phyloP scores from a whole-genome alignment of 2,888 invertebrate genomes.

The Mantis religiosa region DNA sequence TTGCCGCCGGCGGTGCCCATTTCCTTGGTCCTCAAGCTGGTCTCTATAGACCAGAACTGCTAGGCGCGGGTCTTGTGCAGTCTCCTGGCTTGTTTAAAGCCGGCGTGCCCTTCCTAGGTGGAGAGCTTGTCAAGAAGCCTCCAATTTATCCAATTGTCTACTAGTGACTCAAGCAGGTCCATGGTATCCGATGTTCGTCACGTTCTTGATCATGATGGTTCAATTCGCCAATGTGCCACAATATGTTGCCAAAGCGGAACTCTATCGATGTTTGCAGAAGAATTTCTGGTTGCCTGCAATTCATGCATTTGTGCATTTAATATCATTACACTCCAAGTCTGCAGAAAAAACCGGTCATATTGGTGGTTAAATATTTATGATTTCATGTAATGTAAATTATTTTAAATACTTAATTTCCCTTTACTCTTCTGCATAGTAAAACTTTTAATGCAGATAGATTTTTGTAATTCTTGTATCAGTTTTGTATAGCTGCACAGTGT shows the following conservation, averaged over 20 bases:
- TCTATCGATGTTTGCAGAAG: background rate
- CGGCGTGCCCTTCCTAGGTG: too few species aligned
- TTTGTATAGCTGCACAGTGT: background rate
- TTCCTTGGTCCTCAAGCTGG: background rate
- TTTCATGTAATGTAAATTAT: background rate
- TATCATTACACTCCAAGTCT: background rate
- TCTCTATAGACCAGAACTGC: background rate
- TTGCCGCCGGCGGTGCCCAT: background rate
- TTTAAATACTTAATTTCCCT: background rate
- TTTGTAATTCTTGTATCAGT: background rate
- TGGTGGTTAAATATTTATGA: background rate
- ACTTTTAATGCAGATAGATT: background rate
- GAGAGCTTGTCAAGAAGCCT: background rate
- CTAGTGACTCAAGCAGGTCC: background rate
- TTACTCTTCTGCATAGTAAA: background rate
- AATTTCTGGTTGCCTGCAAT: background rate
- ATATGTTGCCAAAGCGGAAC: background rate
- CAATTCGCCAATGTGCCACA: background rate
- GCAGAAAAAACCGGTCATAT: background rate
- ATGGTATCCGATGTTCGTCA: background rate
- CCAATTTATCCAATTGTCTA: background rate
- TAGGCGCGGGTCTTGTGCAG: background rate
- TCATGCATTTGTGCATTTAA: background rate
- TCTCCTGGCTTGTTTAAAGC: background rate
- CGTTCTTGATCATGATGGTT: background rate